A percentile compares a stretch with the other conserved stretches of the same genome.
Conservation (phyloP, 2,888 invertebrate species). For the Heliconius ethilla region DNA sequence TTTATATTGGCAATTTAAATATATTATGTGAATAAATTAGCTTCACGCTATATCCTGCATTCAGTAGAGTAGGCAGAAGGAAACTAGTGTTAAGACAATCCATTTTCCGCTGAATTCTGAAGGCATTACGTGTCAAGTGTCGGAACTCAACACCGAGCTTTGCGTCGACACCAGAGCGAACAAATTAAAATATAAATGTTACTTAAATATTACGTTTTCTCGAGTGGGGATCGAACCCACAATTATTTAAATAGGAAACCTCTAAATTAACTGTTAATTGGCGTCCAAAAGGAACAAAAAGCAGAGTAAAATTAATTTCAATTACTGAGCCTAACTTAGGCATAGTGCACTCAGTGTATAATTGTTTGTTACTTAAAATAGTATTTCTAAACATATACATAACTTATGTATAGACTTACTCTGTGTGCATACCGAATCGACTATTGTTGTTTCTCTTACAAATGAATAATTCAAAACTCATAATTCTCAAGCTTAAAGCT, state of each 20-base stretch:
- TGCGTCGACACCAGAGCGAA: no score
- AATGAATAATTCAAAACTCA: constrained; percentile 66
- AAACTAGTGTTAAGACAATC: no score
- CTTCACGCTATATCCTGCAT: no score
- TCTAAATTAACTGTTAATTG: background rate
- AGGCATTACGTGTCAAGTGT: no score
- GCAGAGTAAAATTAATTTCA: constrained; percentile 27
- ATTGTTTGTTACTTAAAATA: constrained; percentile 44
- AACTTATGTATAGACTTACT: constrained; percentile 51
- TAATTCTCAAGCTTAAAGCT: constrained; percentile 60
- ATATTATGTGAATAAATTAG: background rate
- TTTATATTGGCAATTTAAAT: background rate
- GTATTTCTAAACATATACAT: constrained; percentile 51
- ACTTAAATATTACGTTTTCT: no score
- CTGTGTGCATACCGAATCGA: constrained; percentile 52
- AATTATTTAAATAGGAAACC: background rate
- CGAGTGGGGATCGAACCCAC: no score
- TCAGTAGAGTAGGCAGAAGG: no score
- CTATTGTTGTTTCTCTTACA: constrained; percentile 58
- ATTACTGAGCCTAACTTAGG: constrained; percentile 27
- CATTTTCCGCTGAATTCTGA: no score
- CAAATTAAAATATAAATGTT: no score
- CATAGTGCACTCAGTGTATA: constrained; percentile 31
- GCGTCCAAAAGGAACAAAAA: background rate
- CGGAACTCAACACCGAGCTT: no score